Evolutionary conservation across 2,113 vertebrate species (phyloP).

Genomic region (Pipa parva): DNA sequence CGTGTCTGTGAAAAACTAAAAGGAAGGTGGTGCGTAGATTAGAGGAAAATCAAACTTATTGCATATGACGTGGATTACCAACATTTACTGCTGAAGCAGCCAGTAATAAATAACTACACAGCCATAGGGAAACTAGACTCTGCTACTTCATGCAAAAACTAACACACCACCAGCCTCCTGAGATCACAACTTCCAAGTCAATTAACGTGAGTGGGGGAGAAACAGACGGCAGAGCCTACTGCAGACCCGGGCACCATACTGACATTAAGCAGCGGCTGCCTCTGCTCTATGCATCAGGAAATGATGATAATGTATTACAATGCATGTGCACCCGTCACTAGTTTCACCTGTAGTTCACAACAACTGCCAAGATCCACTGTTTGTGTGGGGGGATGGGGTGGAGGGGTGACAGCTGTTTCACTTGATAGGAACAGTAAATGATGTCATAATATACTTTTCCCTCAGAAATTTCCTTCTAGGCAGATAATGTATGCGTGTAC

Average conservation of each 20-base stretch:
- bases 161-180: conserved; percentile 29
- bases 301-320: no score
- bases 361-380: no score
- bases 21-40: background rate
- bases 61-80: conserved; percentile 27
- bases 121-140: conserved; percentile 20
- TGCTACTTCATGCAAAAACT: conserved; percentile 19
- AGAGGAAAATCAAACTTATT: conserved; percentile 5
- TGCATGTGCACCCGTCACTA: no score
- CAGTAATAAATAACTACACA: conserved; percentile 32
- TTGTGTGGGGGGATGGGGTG: no score
- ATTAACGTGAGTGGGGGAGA: conserved; percentile 16
- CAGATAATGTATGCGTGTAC: no score
- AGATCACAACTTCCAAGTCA: conserved; percentile 28
- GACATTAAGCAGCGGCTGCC: background rate
- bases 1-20: background rate
- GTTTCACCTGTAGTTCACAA: no score
- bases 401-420: no score
- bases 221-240: background rate
- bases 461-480: no score
- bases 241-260: background rate
- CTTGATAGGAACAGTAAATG: no score
- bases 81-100: conserved; percentile 27
- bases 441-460: no score
- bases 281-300: no score